Conservation (phyloP, 2,888 invertebrate genomes). For the Pseudeuparius sepicola region DNA sequence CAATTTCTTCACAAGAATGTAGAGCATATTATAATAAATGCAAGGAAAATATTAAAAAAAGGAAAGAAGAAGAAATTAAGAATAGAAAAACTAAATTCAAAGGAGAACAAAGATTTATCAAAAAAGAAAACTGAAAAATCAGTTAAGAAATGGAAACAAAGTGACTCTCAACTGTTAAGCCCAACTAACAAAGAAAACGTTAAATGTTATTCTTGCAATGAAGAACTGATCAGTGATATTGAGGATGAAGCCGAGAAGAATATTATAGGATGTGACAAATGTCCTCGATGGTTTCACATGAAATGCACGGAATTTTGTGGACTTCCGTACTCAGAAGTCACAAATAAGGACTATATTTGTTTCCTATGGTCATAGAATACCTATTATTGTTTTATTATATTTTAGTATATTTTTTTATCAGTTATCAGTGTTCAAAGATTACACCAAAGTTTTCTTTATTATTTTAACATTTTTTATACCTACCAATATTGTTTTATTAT, state of each 20-base stretch:
- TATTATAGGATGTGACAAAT: constrained; percentile 3
- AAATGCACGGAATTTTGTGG: neutral
- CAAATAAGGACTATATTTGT: neutral
- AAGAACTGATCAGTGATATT: constrained; percentile 1
- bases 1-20: neutral
- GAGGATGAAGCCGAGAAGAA: constrained; percentile 5
- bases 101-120: constrained; percentile 3
- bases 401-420: too few species aligned
- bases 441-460: too few species aligned
- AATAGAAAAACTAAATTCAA: constrained; percentile 4
- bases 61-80: constrained; percentile 3
- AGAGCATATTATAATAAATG: constrained; percentile 1
- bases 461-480: too few species aligned
- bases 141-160: constrained; percentile 1
- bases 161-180: neutral
- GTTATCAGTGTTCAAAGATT: too few species aligned
- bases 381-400: too few species aligned
- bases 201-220: constrained; percentile 6
- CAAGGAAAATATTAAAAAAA: neutral
- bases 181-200: constrained; percentile 6
- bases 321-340: neutral
- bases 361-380: neutral
- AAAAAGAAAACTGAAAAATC: constrained; percentile 7
- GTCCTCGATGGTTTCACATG: constrained; percentile 2
- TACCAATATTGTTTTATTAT: too few species aligned